Conservation (phyloP, 2,888 invertebrate genomes). For the Oasisia sp. region DNA sequence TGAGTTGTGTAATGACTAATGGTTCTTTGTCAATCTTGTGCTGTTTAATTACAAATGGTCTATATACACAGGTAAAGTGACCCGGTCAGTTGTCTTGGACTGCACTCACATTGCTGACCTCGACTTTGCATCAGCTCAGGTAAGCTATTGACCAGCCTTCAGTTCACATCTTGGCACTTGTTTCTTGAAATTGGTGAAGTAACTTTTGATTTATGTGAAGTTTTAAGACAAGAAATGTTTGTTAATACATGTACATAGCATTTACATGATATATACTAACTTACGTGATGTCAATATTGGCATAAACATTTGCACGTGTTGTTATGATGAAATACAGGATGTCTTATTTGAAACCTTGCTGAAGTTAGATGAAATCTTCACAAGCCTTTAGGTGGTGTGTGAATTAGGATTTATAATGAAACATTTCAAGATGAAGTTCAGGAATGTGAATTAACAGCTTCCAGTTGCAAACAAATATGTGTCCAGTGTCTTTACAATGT, state of each 20-base stretch:
- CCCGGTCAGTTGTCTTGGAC: conserved; percentile 1
- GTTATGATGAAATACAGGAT: neutral
- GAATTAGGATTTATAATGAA: too few relatives aligned
- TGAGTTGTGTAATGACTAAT: neutral
- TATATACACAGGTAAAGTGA: neutral
- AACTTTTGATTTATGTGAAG: neutral
- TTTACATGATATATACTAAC: neutral
- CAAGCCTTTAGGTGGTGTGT: too few relatives aligned
- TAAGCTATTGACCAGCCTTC: neutral
- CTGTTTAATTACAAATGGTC: neutral
- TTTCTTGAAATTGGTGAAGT: neutral
- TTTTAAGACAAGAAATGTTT: neutral
- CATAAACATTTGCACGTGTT: neutral
- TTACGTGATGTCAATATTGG: neutral
- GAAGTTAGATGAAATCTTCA: neutral
- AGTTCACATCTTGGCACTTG: neutral
- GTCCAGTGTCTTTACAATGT: too few relatives aligned
- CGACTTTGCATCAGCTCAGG: conserved; percentile 13
- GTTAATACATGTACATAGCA: neutral
- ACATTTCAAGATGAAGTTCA: neutral
- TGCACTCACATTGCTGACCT: conserved; percentile 12
- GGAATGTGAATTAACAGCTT: neutral
- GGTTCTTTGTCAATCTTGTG: too few relatives aligned
- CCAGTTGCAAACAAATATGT: neutral
- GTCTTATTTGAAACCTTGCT: neutral